Evolutionary conservation across 2,888 invertebrate genomes (phyloP), one percentile per base, ranked within the genome.

Genomic region (Pterostichus madidus): DNA sequence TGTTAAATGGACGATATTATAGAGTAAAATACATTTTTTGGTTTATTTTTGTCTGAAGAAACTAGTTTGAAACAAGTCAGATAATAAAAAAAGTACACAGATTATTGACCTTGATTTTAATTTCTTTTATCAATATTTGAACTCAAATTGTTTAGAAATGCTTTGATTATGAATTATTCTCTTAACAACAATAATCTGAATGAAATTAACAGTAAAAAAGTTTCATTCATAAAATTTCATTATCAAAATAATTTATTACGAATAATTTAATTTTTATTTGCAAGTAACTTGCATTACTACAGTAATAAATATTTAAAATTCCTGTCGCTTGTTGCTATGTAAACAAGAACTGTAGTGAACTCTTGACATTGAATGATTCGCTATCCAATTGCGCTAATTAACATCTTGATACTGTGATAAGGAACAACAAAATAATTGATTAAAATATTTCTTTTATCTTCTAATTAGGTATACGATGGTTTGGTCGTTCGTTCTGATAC

Each of bases 401-500:
- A 44, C 44, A 71, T 64, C 64, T 15, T 13, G 68, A 71, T 71
- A 71, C 46, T 10, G 3, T 71, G 68, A 71, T 68, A 64, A 61
- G 10, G 35, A 64, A n/a, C 32, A 32, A 39, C n/a, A 64, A 64
- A 32, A 56, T 17, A 17, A 17, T 56, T 56, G 1, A 24, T 11
- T 56, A 13, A 64, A 39, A 39, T 17, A 71, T 39, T 71, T 6
- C 13, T 5, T 13, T 15, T 44, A 71, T 71, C 44, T 39, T 2
- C 84, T 85, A 89, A 89, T n/a, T 90, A 98, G 98, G 94, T 95
- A 86, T 95, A 96, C 88, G 97, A 99, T 88, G 98, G 95, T 0
- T 91, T 98, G 85, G 96, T 99, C 85, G 98, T 99, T 0, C 93
- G 99, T 15, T 98, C 98, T 5, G 98, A 98, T 83, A 97, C 98